Percentiles rank a stretch among this genome's conserved stretches.
These are phyloP conservation scores for Drosophila paulistorum DNA, from an alignment of 1,140 invertebrate species.

Conservation along the genomic window DNA sequence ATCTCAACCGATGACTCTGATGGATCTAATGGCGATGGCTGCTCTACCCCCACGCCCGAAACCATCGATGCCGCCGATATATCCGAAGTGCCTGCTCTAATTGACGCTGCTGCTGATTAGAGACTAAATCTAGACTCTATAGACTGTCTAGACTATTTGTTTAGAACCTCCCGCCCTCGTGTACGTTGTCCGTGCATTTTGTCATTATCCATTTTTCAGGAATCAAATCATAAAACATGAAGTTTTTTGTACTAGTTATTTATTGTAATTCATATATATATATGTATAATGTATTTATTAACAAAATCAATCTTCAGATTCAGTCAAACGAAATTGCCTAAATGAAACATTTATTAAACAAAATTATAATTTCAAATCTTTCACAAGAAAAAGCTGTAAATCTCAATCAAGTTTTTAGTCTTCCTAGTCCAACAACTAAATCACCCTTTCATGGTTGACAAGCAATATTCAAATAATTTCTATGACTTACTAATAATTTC, in stretches of 20 bases:
- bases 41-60: not conserved
- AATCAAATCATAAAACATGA: slow-evolving; percentile 31
- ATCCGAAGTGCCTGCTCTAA: slow-evolving; percentile 56
- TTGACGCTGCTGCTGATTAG: slow-evolving; percentile 52
- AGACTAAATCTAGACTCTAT: not conserved
- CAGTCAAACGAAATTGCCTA: slow-evolving; percentile 27
- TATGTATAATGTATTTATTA: slow-evolving; percentile 53
- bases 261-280: slow-evolving; percentile 67
- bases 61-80: slow-evolving; percentile 4
- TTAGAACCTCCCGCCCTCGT: not conserved
- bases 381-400: too few species aligned
- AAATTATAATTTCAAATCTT: not conserved
- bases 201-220: slow-evolving; percentile 40
- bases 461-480: not conserved
- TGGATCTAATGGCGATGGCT: slow-evolving; percentile 14
- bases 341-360: slow-evolving; percentile 1
- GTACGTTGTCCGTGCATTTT: slow-evolving; percentile 52
- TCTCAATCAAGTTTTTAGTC: too few species aligned
- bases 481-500: not conserved
- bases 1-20: slow-evolving; percentile 1
- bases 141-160: slow-evolving; percentile 15
- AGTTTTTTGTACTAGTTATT: slow-evolving; percentile 60
- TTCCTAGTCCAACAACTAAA: too few species aligned
- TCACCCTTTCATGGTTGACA: not conserved
- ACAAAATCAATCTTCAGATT: slow-evolving; percentile 26